These are phyloP conservation scores for Charaxes varanes DNA, from an alignment of 1,140 invertebrate genomes.

Conservation along the genomic window DNA sequence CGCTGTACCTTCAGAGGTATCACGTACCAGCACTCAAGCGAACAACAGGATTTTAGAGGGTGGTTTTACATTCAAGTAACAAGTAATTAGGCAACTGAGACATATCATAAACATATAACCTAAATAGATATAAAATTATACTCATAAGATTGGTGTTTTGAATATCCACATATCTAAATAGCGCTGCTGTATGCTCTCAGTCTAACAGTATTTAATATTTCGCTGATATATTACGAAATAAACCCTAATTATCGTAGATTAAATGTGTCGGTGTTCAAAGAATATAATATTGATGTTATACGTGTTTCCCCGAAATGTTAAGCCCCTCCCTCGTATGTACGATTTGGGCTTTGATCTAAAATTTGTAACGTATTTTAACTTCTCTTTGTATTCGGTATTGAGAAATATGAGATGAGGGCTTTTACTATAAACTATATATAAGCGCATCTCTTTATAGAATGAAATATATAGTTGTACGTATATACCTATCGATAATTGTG, in stretches of 20 bases:
- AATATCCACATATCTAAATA: constrained; percentile 6
- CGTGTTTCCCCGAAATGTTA: constrained; percentile 9
- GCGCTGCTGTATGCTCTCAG: constrained; percentile 3
- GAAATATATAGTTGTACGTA: constrained; percentile 30
- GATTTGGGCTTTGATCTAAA: constrained; percentile 2
- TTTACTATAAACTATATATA: constrained; percentile 23
- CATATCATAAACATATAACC: too few species aligned
- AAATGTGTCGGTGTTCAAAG: constrained; percentile 23
- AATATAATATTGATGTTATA: constrained; percentile 10
- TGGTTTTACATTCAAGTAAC: too few species aligned
- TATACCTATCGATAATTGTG: constrained; percentile 27
- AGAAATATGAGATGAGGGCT: constrained; percentile 5
- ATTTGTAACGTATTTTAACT: constrained; percentile 15
- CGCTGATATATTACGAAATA: constrained; percentile 20
- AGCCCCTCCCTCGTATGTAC: background rate
- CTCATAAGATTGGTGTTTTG: too few species aligned
- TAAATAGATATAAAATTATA: too few species aligned
- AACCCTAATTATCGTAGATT: constrained; percentile 14
- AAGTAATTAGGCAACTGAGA: too few species aligned
- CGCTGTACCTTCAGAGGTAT: too few species aligned
- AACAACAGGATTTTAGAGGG: too few species aligned
- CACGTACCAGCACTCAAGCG: too few species aligned
- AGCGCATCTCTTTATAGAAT: constrained; percentile 29
- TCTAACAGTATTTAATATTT: constrained; percentile 7
- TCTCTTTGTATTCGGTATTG: constrained; percentile 12